phyloP scores from a whole-genome alignment of 1,140 invertebrate genomes.

The Theocolax elegans region DNA sequence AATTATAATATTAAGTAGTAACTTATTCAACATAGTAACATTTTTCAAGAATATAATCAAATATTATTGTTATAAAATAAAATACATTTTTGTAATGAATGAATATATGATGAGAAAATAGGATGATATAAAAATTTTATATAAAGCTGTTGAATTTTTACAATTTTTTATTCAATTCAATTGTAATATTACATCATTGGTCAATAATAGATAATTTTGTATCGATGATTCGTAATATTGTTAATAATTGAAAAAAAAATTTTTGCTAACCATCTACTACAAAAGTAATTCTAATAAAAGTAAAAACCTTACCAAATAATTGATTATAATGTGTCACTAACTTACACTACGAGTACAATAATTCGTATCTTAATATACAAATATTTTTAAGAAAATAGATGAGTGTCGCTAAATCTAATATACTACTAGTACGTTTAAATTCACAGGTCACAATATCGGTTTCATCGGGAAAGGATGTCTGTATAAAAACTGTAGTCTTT shows the following conservation, averaged over 20 bases:
- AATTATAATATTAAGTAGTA: too few species aligned
- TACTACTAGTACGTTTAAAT: slow-evolving; percentile 38
- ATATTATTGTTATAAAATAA: too few species aligned
- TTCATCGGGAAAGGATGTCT: slow-evolving; percentile 13
- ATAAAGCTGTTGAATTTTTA: background rate
- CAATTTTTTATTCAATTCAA: slow-evolving; percentile 36
- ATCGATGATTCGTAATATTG: slow-evolving; percentile 35
- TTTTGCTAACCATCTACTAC: slow-evolving; percentile 17
- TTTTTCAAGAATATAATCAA: too few species aligned
- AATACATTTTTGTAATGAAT: too few species aligned
- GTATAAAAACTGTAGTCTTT: slow-evolving; percentile 38
- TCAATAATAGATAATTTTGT: slow-evolving; percentile 35
- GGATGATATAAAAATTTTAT: too few species aligned
- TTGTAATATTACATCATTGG: slow-evolving; percentile 38
- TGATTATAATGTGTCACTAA: slow-evolving; percentile 25
- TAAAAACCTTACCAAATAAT: slow-evolving; percentile 32
- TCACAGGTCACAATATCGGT: slow-evolving; percentile 40
- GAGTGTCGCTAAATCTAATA: slow-evolving; percentile 37
- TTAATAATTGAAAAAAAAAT: slow-evolving; percentile 33
- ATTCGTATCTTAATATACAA: slow-evolving; percentile 30
- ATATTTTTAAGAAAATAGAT: slow-evolving; percentile 37
- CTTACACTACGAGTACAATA: slow-evolving; percentile 38
- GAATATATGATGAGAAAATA: too few species aligned
- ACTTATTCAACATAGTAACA: too few species aligned
- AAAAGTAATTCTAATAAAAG: slow-evolving; percentile 21